Evolutionary conservation across 1,140 invertebrate genomes (phyloP).

Genomic region (Drosophila teissieri): DNA sequence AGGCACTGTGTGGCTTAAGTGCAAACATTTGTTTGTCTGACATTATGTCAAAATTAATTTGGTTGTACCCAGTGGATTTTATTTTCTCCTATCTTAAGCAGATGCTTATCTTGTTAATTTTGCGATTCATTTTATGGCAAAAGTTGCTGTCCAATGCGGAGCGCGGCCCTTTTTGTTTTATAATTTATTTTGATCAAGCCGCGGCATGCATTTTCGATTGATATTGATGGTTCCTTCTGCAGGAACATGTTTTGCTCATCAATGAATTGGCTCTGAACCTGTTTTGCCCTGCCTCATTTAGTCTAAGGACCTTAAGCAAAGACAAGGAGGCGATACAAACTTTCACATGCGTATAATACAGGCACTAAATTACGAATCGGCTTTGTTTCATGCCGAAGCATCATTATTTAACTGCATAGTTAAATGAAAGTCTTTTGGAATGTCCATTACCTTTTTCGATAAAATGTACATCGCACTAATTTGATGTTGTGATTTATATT

Average conservation of each 20-base stretch:
- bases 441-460: constrained; percentile 22
- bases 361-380: constrained; percentile 33
- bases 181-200: constrained; percentile 58
- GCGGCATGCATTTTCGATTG: constrained; percentile 57
- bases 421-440: neutral
- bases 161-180: constrained; percentile 54
- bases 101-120: constrained; percentile 59
- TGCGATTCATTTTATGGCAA: constrained; percentile 54
- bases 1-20: constrained; percentile 44
- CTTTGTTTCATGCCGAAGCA: constrained; percentile 35
- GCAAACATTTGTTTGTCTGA: constrained; percentile 59
- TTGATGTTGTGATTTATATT: constrained; percentile 5
- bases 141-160: constrained; percentile 25
- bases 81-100: constrained; percentile 50
- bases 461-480: constrained; percentile 10
- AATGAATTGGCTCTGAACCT: constrained; percentile 45
- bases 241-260: constrained; percentile 56
- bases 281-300: constrained; percentile 38
- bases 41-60: constrained; percentile 61
- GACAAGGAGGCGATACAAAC: constrained; percentile 42
- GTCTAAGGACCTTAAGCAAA: constrained; percentile 39
- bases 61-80: constrained; percentile 55
- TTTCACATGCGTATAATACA: constrained; percentile 31
- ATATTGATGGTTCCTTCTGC: constrained; percentile 57
- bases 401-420: constrained; percentile 36